Evolutionary conservation across 2,113 vertebrate genomes (phyloP).

Genomic region (Mungos mungo): DNA sequence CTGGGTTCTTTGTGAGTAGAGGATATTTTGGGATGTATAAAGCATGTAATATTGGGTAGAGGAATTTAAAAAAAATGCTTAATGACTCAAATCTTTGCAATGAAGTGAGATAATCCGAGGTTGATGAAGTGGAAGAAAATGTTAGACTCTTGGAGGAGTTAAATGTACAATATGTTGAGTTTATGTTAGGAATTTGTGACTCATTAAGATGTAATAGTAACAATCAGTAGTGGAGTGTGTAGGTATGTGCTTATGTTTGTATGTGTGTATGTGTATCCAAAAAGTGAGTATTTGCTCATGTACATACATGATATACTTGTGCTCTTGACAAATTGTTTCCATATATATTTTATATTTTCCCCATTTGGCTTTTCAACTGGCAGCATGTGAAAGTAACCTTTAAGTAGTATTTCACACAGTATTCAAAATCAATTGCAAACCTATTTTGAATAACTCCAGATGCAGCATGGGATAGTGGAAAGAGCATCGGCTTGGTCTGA

Average conservation of each 20-base stretch:
- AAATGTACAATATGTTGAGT: neutral
- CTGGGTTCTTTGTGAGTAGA: neutral
- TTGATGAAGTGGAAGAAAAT: neutral
- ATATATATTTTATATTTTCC: neutral
- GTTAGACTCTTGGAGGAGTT: neutral
- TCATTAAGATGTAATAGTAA: neutral
- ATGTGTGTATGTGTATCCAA: neutral
- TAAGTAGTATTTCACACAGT: neutral
- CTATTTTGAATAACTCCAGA: neutral
- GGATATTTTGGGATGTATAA: neutral
- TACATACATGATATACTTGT: neutral
- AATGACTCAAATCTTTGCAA: neutral
- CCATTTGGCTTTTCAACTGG: neutral
- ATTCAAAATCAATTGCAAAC: neutral
- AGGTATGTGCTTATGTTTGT: neutral
- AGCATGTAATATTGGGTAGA: neutral
- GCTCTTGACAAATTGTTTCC: neutral
- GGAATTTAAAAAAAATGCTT: neutral
- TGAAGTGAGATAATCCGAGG: neutral
- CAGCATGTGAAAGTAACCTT: neutral
- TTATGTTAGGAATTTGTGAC: neutral
- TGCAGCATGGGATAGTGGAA: neutral
- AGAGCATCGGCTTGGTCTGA: neutral
- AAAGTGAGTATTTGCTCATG: neutral
- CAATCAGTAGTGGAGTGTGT: neutral